Base-by-base conservation (phyloP, 2,797 vertebrate genomes). In the Cossypha caffra region DNA sequence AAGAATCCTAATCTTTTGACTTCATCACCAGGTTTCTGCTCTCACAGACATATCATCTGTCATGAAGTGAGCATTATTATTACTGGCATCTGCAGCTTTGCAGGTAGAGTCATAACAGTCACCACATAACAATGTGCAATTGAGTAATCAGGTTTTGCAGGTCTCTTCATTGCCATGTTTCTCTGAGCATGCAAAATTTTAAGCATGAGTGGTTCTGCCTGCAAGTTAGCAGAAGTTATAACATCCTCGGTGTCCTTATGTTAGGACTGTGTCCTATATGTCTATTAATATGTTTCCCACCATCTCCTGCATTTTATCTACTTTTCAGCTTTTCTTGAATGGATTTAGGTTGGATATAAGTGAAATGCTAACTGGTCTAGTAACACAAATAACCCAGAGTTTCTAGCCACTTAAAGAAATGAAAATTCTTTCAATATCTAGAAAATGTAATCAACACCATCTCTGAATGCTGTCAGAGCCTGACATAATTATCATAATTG, bases 191-290 rank as follows among this genome's bases (percentile, higher is more conserved):
- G 77, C 63, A 79, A 81, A 91, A 82, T 90, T 91, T 84, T 55
- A 79, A 90, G 95, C 88, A 88, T 84, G 90, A 93, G 52, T 73
- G 52, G 61, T 88, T 93, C 79, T 95, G 86, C 74, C 88, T 73
- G 26, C 61, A 93, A 48, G 33, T 72, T 64, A 78, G 77, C 85
- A 95, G 85, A 76, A 79, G 51, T 37, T 51, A n/a, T 83, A 88
- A 83, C 48, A 93, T 88, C 75, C 64, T 84, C 59, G 83, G 58
- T 88, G 58, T 92, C 16, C 8, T 88, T 75, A 23, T 6, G 15
- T 88, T 75, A 75, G 83, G 73, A 69, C 86, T 86, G 47, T 68
- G 50, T 86, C 73, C 94, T 81, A 42, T 81, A 64, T 35, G 62
- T 62, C 42, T 86, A 5, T 68, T 72, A 52, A 76, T 5, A 29